These are phyloP conservation scores for Phorcus lineatus DNA, from an alignment of 2,888 invertebrate species.

Conservation along the genomic window DNA sequence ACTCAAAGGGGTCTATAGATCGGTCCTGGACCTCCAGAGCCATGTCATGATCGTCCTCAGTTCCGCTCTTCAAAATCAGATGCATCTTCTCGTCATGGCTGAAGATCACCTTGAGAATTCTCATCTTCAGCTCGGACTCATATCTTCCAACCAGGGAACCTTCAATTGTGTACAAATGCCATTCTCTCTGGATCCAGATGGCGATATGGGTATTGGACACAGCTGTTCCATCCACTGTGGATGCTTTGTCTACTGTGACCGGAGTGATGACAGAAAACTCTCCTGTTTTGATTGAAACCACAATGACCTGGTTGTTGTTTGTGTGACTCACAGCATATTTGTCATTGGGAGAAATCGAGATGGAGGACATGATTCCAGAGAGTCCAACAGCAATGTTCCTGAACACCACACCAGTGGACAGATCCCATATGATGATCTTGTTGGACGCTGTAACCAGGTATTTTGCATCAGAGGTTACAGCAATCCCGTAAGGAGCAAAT, in stretches of 20 bases:
- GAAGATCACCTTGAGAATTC: constrained; percentile 57
- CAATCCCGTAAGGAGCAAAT: constrained; percentile 83
- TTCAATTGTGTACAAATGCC: constrained; percentile 64
- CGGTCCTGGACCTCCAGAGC: constrained; percentile 67
- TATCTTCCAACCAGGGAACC: constrained; percentile 57
- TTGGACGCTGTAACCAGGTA: constrained; percentile 96
- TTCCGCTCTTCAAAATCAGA: constrained; percentile 65
- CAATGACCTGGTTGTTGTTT: constrained; percentile 94
- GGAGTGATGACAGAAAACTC: constrained; percentile 92
- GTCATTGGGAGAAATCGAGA: constrained; percentile 94
- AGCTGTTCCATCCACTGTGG: constrained; percentile 68
- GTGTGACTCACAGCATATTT: constrained; percentile 96
- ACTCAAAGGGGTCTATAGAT: constrained; percentile 70
- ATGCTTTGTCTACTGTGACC: constrained; percentile 82
- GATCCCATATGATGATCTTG: constrained; percentile 96
- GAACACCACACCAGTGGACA: constrained; percentile 95
- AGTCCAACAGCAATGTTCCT: constrained; percentile 91
- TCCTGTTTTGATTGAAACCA: constrained; percentile 94
- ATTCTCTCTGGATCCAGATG: constrained; percentile 67
- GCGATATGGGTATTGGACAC: constrained; percentile 68
- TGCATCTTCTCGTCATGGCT: constrained; percentile 54
- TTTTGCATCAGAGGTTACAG: constrained; percentile 71
- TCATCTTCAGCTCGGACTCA: constrained; percentile 62
- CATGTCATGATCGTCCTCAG: constrained; percentile 66
- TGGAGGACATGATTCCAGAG: constrained; percentile 92